Percentiles rank a stretch among this genome's conserved stretches.
Conservation (phyloP, 2,888 invertebrate species). For the Microctonus hyperodae region DNA sequence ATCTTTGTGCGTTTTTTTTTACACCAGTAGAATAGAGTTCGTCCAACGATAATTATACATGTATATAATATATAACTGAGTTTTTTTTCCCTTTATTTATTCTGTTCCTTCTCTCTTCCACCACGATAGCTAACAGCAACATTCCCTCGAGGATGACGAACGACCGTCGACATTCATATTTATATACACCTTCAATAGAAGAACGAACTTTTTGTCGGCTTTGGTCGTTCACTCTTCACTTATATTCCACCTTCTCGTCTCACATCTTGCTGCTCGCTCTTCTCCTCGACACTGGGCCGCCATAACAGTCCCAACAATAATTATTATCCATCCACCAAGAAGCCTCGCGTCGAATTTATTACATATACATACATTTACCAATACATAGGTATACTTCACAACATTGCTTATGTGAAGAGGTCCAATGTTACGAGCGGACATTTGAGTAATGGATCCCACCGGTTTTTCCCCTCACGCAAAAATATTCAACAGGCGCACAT, state of each 20-base stretch:
- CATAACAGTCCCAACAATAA: slow-evolving; percentile 29
- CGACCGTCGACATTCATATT: slow-evolving; percentile 37
- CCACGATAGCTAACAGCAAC: slow-evolving; percentile 20
- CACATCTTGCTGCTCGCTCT: not conserved
- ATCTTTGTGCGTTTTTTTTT: slow-evolving; percentile 34
- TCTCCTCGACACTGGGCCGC: not conserved
- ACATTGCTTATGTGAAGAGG: slow-evolving; percentile 5
- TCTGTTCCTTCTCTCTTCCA: slow-evolving; percentile 1
- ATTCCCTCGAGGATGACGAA: slow-evolving; percentile 37
- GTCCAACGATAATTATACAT: too few relatives aligned
- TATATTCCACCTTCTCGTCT: slow-evolving; percentile 14
- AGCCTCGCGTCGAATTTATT: slow-evolving; percentile 22
- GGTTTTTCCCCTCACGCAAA: not conserved
- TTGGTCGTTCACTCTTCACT: slow-evolving; percentile 11
- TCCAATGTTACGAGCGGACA: not conserved
- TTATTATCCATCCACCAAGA: slow-evolving; percentile 32
- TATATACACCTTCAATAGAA: slow-evolving; percentile 22
- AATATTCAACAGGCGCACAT: not conserved
- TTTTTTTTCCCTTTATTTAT: not conserved
- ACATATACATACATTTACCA: slow-evolving; percentile 28
- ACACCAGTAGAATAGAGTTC: slow-evolving; percentile 8
- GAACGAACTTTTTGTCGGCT: slow-evolving; percentile 21
- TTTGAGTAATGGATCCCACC: not conserved
- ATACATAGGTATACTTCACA: too few relatives aligned
- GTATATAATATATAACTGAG: not conserved